Percentiles rank a stretch among this genome's conserved stretches.
Evolutionary conservation across 2,888 invertebrate species (phyloP).

Genomic region (Drosophila neutralis): DNA sequence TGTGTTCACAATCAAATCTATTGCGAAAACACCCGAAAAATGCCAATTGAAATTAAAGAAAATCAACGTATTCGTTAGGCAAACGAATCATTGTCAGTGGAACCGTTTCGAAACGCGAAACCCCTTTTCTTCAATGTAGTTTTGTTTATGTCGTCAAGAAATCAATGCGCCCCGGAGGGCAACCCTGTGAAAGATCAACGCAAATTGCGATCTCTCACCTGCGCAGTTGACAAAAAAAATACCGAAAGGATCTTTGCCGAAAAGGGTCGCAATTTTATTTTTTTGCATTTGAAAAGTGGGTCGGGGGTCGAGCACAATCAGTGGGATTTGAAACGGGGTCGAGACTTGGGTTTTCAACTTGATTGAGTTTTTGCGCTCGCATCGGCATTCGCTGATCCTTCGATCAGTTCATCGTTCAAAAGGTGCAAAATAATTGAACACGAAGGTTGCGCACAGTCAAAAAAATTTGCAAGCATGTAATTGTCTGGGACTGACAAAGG

Average conservation of each 20-base stretch:
- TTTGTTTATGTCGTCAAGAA: conserved; percentile 67
- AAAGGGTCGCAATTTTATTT: conserved; percentile 57
- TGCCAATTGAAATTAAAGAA: conserved; percentile 60
- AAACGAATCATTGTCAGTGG: conserved; percentile 58
- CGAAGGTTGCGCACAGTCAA: conserved; percentile 55
- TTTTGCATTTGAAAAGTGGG: conserved; percentile 58
- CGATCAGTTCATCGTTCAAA: conserved; percentile 60
- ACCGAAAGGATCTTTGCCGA: conserved; percentile 34
- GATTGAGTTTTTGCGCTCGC: conserved; percentile 74
- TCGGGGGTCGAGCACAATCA: conserved; percentile 45
- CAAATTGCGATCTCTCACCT: conserved; percentile 72
- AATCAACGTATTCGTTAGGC: conserved; percentile 64
- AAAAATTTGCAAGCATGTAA: conserved; percentile 84
- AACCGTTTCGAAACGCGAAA: conserved; percentile 31
- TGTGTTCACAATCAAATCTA: conserved; percentile 56
- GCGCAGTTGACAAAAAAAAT: conserved; percentile 68
- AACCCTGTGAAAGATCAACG: conserved; percentile 62
- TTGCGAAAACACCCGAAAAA: conserved; percentile 63
- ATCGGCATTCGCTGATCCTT: conserved; percentile 51
- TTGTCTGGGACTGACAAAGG: conserved; percentile 75
- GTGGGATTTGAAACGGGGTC: conserved; percentile 50
- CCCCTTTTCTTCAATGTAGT: conserved; percentile 34
- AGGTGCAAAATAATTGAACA: conserved; percentile 80
- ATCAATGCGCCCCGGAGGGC: conserved; percentile 61
- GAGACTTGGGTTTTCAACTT: conserved; percentile 70